Evolutionary conservation across 2,888 invertebrate species (phyloP).

Genomic region (Ennomos quercinarius): DNA sequence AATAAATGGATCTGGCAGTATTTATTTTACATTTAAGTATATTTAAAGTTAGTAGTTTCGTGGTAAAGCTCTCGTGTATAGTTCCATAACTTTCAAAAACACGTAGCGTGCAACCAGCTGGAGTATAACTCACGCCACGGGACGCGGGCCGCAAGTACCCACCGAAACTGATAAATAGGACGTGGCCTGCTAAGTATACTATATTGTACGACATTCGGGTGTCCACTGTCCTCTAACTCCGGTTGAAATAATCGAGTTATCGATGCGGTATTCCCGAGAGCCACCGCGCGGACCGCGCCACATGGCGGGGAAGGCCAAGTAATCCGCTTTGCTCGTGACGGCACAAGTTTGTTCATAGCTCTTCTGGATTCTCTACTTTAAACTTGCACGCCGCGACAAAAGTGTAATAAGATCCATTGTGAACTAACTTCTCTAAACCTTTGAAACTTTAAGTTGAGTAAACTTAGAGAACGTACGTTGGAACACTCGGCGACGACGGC

Average conservation of each 20-base stretch:
- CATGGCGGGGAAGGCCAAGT: slow-evolving; percentile 52
- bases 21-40: slow-evolving; percentile 23
- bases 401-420: slow-evolving; percentile 67
- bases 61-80: slow-evolving; percentile 29
- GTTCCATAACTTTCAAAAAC: slow-evolving; percentile 36
- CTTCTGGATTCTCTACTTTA: slow-evolving; percentile 64
- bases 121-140: slow-evolving; percentile 33
- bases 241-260: slow-evolving; percentile 66
- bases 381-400: slow-evolving; percentile 68
- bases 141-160: slow-evolving; percentile 32
- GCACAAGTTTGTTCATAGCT: slow-evolving; percentile 70
- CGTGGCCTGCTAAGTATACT: slow-evolving; percentile 24
- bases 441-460: slow-evolving; percentile 47
- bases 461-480: slow-evolving; percentile 30
- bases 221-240: slow-evolving; percentile 43
- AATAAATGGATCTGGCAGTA: slow-evolving; percentile 20
- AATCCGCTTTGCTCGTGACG: slow-evolving; percentile 69
- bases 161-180: slow-evolving; percentile 35
- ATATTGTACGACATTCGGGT: slow-evolving; percentile 35
- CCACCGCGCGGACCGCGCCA: slow-evolving; percentile 40
- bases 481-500: slow-evolving; percentile 25
- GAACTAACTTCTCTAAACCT: slow-evolving; percentile 54
- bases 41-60: slow-evolving; percentile 32
- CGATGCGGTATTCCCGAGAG: slow-evolving; percentile 56
- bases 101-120: slow-evolving; percentile 38